A percentile compares a stretch with the other conserved stretches of the same genome.
These are phyloP conservation scores for Drosophila imparisetae DNA, from an alignment of 2,888 invertebrate species.

Conservation along the genomic window DNA sequence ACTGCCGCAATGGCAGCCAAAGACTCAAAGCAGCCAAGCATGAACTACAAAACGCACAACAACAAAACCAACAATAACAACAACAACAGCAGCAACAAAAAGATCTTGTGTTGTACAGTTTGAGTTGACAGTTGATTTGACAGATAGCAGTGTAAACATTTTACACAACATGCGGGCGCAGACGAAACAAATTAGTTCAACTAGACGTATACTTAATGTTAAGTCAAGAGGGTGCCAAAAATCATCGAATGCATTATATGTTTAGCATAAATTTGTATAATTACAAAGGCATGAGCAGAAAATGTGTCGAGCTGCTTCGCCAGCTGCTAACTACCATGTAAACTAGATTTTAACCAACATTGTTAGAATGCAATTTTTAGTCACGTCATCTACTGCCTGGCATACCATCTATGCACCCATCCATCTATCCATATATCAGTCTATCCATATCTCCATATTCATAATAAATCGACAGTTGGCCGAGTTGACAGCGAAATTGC, in stretches of 20 bases:
- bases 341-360: constrained; percentile 67
- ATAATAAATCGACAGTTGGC: constrained; percentile 38
- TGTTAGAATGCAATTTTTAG: constrained; percentile 71
- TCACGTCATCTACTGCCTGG: constrained; percentile 56
- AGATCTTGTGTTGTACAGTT: constrained; percentile 59
- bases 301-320: constrained; percentile 27
- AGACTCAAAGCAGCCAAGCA: constrained; percentile 64
- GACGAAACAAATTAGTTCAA: constrained; percentile 82
- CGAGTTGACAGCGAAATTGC: constrained; percentile 38
- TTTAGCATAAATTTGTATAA: constrained; percentile 45
- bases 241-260: constrained; percentile 34
- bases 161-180: constrained; percentile 67
- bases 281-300: constrained; percentile 26
- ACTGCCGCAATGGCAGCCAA: constrained; percentile 70
- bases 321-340: constrained; percentile 71
- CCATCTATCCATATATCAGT: constrained; percentile 3
- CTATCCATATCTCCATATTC: constrained; percentile 14
- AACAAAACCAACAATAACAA: constrained; percentile 11
- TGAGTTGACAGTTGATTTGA: constrained; percentile 82
- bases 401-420: constrained; percentile 11
- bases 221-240: constrained; percentile 59
- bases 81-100: constrained; percentile 47
- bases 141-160: constrained; percentile 80
- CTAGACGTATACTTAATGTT: constrained; percentile 78
- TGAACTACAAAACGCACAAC: constrained; percentile 70